Conservation (phyloP, 1,140 invertebrate species). For the Phymastichus coffea region DNA sequence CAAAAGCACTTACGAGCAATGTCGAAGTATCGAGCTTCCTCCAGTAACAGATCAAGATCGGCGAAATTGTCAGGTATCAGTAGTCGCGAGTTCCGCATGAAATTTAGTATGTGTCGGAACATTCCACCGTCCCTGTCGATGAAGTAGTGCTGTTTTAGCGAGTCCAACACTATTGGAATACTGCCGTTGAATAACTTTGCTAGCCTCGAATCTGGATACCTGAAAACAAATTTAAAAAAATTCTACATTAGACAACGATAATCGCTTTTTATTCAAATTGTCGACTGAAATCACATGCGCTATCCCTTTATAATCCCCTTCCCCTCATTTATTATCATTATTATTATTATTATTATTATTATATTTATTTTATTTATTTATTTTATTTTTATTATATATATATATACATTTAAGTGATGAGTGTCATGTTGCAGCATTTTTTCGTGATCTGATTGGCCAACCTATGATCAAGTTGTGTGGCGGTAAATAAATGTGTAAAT, state of each 20-base stretch:
- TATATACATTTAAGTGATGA: too few species aligned
- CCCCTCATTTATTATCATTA: too few species aligned
- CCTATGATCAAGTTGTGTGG: too few species aligned
- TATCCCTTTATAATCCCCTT: too few species aligned
- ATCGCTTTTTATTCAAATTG: too few species aligned
- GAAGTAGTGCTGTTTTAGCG: slow-evolving; percentile 97
- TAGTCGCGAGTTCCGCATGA: slow-evolving; percentile 86
- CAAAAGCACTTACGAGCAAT: slow-evolving; percentile 71
- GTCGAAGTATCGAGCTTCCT: slow-evolving; percentile 92
- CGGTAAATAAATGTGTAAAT: too few species aligned
- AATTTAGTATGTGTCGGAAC: slow-evolving; percentile 96
- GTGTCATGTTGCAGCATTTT: too few species aligned
- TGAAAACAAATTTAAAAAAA: slow-evolving; percentile 60
- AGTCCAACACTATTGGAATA: slow-evolving; percentile 94
- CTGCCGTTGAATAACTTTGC: slow-evolving; percentile 94
- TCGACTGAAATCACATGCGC: too few species aligned
- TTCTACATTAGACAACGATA: neutral
- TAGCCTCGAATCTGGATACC: slow-evolving; percentile 88
- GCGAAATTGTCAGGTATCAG: slow-evolving; percentile 84
- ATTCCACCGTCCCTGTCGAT: slow-evolving; percentile 94
- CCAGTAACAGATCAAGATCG: slow-evolving; percentile 85
- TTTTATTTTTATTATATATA: too few species aligned
- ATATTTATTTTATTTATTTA: too few species aligned
- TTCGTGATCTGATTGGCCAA: too few species aligned
- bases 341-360: too few species aligned